Evolutionary conservation across 2,113 vertebrate genomes (phyloP).

Genomic region (Chaetodon trifascialis): DNA sequence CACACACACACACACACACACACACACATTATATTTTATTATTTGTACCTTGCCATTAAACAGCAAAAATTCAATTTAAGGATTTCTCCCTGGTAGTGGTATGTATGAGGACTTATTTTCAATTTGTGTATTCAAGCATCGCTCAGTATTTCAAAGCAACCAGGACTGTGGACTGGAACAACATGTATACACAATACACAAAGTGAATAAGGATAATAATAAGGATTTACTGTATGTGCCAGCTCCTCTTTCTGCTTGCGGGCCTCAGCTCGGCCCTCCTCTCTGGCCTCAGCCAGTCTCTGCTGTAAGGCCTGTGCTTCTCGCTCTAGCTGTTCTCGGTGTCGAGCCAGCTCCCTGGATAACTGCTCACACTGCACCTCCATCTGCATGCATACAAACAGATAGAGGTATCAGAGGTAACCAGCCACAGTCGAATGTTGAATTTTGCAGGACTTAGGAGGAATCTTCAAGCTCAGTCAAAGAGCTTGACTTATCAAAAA

Average conservation of each 20-base stretch:
- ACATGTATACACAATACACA: background rate
- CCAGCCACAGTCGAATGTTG: background rate
- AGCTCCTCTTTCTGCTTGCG: slow-evolving; percentile 87
- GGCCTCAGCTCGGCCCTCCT: slow-evolving; percentile 82
- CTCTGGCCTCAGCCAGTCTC: slow-evolving; percentile 86
- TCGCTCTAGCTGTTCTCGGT: slow-evolving; percentile 85
- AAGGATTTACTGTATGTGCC: slow-evolving; percentile 82
- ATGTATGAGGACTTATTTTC: background rate
- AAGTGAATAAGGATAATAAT: background rate
- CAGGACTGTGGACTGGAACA: background rate
- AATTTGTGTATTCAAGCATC: background rate
- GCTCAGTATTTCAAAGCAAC: slow-evolving; percentile 8
- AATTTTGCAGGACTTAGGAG: background rate
- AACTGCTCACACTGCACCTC: slow-evolving; percentile 90
- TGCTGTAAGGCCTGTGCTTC: slow-evolving; percentile 84
- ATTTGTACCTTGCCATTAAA: too few relatives aligned
- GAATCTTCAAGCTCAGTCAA: background rate
- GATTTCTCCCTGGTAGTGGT: background rate
- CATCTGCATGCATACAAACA: slow-evolving; percentile 80
- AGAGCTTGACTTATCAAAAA: background rate
- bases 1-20: slow-evolving; percentile 36
- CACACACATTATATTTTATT: background rate
- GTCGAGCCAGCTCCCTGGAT: slow-evolving; percentile 87
- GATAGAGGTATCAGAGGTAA: background rate
- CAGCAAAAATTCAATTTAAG: background rate